Base-by-base conservation (phyloP, 2,888 invertebrate genomes). In the Scaptomyza tumidula region DNA sequence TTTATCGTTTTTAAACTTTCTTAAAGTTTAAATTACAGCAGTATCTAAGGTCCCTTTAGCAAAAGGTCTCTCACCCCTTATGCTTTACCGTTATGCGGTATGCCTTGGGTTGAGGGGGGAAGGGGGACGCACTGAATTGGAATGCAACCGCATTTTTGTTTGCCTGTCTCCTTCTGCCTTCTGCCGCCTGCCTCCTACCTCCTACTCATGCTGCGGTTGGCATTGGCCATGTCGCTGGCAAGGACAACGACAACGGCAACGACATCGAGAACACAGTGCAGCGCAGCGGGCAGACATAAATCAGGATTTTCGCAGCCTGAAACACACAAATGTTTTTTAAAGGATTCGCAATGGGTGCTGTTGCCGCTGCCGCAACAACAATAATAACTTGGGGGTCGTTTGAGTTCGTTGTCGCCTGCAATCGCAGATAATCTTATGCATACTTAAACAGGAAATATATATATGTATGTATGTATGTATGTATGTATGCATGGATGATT, bases 291-390 rank as follows among this genome's bases (percentile, higher is more conserved):
- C 79, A 81, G 71, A 79, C 83, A 83, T 83, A 83, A 83, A 83
- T 83, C 83, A 86, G 83, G 83, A 83, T 83, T 83, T 83, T 80
- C 80, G 69, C 84, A 76, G 86, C 78, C 73, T 57, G 73, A 73
- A 69, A 86, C 41, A 16, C 86, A 84, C 86, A 83, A 86, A 84
- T 83, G 86, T 86, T 86, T 86, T 83, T 83, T 84, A 83, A 83
- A 83, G 83, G 83, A 86, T 83, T 83, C 82, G 33, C 72, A 53
- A 60, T 67, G 59, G 52, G 74, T 60, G 53, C 41, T 16, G 41
- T 48, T 33, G 33, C 35, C n/a, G n/a, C 52, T 58, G 46, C 55
- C 62, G n/a, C 53, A 68, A 60, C 59, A 58, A 61, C 50, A 61
- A 64, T 37, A 77, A 64, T 57, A 59, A 62, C 60, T 57, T 65